These are phyloP conservation scores for Corythornis leucogaster DNA, from an alignment of 2,797 vertebrate genomes.

Conservation along the genomic window DNA sequence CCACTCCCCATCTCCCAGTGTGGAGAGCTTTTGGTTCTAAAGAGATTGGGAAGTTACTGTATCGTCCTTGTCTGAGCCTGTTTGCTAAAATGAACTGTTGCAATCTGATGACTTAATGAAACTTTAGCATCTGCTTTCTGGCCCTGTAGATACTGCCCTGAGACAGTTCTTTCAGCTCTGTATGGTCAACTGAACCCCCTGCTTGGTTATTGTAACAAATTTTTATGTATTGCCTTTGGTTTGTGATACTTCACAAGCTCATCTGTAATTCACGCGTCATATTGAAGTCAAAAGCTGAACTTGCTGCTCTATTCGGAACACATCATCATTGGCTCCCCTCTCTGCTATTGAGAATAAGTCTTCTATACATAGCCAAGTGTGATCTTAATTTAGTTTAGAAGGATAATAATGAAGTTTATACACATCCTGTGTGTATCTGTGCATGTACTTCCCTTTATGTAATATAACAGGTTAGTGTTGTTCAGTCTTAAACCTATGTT, in stretches of 20 bases:
- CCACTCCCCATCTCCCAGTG: accelerated
- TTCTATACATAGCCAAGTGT: not conserved
- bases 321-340: not conserved
- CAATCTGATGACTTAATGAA: not conserved
- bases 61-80: not conserved
- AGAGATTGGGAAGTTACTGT: not conserved
- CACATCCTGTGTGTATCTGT: not conserved
- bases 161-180: not conserved
- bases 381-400: not conserved
- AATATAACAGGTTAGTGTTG: not conserved
- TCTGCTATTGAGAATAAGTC: not conserved
- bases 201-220: not conserved
- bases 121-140: not conserved
- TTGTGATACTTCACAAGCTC: not conserved
- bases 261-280: not conserved
- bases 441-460: not conserved
- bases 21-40: not conserved
- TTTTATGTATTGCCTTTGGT: not conserved
- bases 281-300: not conserved
- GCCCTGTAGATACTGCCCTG: not conserved
- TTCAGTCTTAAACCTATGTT: not conserved
- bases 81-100: not conserved
- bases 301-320: not conserved
- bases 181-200: not conserved
- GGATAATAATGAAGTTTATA: not conserved